Conservation (phyloP, 2,797 vertebrate species). For the Silurus aristotelis region DNA sequence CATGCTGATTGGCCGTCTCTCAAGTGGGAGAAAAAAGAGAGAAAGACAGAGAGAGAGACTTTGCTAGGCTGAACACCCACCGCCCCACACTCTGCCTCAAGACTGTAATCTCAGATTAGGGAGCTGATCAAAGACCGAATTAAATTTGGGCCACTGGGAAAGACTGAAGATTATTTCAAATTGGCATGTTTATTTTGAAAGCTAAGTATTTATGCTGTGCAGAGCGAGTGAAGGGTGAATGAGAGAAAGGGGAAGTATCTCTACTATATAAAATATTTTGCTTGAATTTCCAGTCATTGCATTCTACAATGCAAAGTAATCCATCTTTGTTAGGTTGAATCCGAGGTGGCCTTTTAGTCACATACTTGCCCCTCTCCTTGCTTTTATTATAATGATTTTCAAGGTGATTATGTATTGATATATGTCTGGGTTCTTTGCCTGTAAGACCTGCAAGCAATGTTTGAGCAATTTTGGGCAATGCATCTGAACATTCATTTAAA, state of each 20-base stretch:
- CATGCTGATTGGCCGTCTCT: constrained; percentile 72
- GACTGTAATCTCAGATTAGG: constrained; percentile 83
- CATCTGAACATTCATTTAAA: too few species aligned
- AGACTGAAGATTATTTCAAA: constrained; percentile 70
- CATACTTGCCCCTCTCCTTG: not conserved
- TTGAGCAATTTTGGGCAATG: not conserved
- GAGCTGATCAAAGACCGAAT: constrained; percentile 80
- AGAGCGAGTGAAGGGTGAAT: not conserved
- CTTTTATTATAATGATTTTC: not conserved
- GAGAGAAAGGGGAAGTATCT: not conserved
- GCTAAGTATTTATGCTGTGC: constrained; percentile 6
- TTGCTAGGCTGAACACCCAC: constrained; percentile 41
- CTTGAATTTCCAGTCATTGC: not conserved
- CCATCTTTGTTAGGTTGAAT: not conserved
- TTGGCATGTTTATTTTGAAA: constrained; percentile 61
- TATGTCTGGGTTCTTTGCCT: not conserved
- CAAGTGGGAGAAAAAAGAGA: constrained; percentile 60
- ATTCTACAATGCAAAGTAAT: not conserved
- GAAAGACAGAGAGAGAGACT: not conserved
- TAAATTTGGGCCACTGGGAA: constrained; percentile 81
- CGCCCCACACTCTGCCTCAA: constrained; percentile 74
- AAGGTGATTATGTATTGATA: not conserved
- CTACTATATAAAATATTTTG: not conserved
- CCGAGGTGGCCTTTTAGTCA: not conserved
- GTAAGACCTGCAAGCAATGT: not conserved